Percentiles rank a stretch among this genome's conserved stretches.
phyloP scores from a whole-genome alignment of 2,888 invertebrate species.

The Nephrotoma flavescens region DNA sequence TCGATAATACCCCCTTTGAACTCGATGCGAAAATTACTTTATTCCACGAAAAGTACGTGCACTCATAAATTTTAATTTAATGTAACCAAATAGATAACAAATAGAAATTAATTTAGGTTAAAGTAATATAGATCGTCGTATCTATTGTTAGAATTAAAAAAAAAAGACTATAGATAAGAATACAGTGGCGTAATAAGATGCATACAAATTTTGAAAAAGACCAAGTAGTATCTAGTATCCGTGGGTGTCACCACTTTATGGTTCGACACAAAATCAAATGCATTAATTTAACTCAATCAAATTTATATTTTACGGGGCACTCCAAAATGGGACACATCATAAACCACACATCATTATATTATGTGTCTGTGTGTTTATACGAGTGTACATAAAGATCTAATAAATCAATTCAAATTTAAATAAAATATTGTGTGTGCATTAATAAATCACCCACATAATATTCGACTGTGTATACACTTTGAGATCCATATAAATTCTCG shows the following conservation, averaged over 20 bases:
- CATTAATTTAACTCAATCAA: neutral
- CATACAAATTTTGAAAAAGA: neutral
- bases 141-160: neutral
- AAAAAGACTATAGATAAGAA: neutral
- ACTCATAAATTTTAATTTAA: neutral
- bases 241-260: neutral
- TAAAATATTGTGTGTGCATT: neutral
- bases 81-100: neutral
- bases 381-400: neutral
- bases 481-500: neutral
- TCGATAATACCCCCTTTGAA: too few relatives aligned
- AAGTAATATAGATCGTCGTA: neutral
- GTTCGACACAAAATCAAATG: neutral
- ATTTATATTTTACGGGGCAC: neutral
- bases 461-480: neutral
- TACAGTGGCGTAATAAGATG: neutral
- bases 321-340: neutral
- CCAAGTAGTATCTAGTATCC: neutral
- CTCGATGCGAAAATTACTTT: too few relatives aligned
- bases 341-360: neutral
- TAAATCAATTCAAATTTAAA: neutral
- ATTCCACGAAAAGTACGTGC: too few relatives aligned
- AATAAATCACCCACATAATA: neutral
- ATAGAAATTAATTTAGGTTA: neutral
- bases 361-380: neutral